These are phyloP conservation scores for Panulirus ornatus DNA, from an alignment of 1,140 invertebrate species.

Conservation along the genomic window DNA sequence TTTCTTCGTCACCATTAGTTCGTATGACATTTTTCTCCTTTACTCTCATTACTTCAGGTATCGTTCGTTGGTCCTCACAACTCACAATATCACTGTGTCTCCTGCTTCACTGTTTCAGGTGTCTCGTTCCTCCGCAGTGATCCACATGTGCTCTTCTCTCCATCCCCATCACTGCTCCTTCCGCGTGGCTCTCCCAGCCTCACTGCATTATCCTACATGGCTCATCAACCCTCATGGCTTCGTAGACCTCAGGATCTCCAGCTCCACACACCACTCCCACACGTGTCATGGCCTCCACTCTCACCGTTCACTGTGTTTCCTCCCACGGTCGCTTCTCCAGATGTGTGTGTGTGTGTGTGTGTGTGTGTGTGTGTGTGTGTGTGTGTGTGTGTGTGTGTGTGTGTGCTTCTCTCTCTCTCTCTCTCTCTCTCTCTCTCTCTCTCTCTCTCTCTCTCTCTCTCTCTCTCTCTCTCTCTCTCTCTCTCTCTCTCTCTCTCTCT, in stretches of 20 bases:
- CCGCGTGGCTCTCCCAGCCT: background rate
- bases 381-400: constrained; percentile 7
- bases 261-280: no score
- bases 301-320: background rate
- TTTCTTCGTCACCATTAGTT: background rate
- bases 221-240: background rate
- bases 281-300: background rate
- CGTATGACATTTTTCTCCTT: background rate
- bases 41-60: background rate
- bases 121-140: background rate
- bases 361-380: constrained; percentile 7
- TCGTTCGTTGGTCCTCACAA: background rate
- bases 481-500: constrained; percentile 4
- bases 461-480: constrained; percentile 7
- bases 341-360: constrained; percentile 7
- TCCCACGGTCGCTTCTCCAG: background rate
- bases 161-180: background rate
- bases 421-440: constrained; percentile 11
- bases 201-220: background rate
- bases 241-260: no score
- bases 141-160: background rate
- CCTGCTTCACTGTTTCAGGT: background rate
- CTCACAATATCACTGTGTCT: background rate
- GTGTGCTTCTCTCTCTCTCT: no score
- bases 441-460: constrained; percentile 6